A percentile compares a stretch with the other conserved stretches of the same genome.
Evolutionary conservation across 1,140 invertebrate species (phyloP).

Genomic region (Tenebrio molitor): DNA sequence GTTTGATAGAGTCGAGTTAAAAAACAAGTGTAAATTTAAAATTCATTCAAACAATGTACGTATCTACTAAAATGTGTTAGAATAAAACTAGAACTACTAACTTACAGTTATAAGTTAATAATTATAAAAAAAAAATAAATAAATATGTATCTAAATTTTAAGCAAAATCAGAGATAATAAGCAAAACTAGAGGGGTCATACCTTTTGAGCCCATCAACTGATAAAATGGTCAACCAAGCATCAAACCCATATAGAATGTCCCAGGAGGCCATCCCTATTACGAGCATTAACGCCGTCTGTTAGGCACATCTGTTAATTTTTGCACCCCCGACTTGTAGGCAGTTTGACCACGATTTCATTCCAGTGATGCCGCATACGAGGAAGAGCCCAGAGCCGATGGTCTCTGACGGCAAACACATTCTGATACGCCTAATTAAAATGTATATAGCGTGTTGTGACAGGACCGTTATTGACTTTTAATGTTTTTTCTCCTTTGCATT

Average conservation of each 20-base stretch:
- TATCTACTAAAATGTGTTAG: too few relatives aligned
- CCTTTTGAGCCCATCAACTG: not conserved
- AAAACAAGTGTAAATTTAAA: too few relatives aligned
- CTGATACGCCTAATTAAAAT: constrained; percentile 62
- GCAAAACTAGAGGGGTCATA: too few relatives aligned
- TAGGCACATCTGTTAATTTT: constrained; percentile 66
- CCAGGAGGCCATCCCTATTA: constrained; percentile 61
- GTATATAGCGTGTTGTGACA: constrained; percentile 62
- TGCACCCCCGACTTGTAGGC: constrained; percentile 58
- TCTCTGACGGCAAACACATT: constrained; percentile 51
- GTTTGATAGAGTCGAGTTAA: too few relatives aligned
- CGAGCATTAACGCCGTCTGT: constrained; percentile 63
- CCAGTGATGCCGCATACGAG: constrained; percentile 21
- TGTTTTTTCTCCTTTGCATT: constrained; percentile 37
- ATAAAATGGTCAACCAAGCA: constrained; percentile 59
- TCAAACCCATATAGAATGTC: constrained; percentile 55
- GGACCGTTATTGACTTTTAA: constrained; percentile 47
- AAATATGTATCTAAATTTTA: too few relatives aligned
- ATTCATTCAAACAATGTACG: too few relatives aligned
- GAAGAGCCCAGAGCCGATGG: constrained; percentile 14
- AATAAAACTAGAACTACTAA: too few relatives aligned
- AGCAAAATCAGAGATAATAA: too few relatives aligned
- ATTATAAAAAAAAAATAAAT: too few relatives aligned
- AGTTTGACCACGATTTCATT: constrained; percentile 53
- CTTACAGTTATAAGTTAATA: too few relatives aligned